Evolutionary conservation across 2,797 vertebrate genomes (phyloP).

Genomic region (Diplodus puntazzo): DNA sequence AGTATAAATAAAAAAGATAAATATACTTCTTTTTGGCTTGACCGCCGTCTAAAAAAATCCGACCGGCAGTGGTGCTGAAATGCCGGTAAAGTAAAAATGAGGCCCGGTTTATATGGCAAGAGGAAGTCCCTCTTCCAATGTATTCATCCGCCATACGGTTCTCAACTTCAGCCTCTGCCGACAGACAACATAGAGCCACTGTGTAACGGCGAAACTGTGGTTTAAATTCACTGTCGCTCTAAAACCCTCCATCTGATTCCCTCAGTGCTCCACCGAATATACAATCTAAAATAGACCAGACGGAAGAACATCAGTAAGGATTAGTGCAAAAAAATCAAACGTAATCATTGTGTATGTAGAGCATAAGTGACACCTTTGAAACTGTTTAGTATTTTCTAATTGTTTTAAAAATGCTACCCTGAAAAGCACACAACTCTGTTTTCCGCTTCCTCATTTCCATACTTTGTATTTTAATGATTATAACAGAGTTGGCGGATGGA

Average conservation of each 20-base stretch:
- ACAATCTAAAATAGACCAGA: background rate
- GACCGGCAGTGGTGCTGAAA: slow-evolving; percentile 68
- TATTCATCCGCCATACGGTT: slow-evolving; percentile 75
- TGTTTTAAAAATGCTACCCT: no score
- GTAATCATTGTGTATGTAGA: background rate
- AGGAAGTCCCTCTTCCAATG: slow-evolving; percentile 61
- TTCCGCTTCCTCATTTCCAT: background rate
- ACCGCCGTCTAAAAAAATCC: background rate
- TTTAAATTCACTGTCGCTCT: background rate
- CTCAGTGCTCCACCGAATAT: fast-evolving
- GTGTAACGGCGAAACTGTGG: background rate
- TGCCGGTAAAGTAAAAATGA: slow-evolving; percentile 76
- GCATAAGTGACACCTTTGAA: background rate
- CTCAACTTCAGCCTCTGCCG: background rate
- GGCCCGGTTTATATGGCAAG: slow-evolving; percentile 72
- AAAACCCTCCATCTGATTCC: background rate
- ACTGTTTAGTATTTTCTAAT: background rate
- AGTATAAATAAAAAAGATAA: slow-evolving; percentile 75
- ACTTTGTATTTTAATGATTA: background rate
- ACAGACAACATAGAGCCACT: slow-evolving; percentile 1
- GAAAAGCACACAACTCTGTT: background rate
- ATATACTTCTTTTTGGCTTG: slow-evolving; percentile 32
- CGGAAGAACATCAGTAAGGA: background rate
- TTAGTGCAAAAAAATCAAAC: no score
- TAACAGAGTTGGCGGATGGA: slow-evolving; percentile 63